Evolutionary conservation across 2,797 vertebrate genomes (phyloP).

Genomic region (Oophaga sylvatica): DNA sequence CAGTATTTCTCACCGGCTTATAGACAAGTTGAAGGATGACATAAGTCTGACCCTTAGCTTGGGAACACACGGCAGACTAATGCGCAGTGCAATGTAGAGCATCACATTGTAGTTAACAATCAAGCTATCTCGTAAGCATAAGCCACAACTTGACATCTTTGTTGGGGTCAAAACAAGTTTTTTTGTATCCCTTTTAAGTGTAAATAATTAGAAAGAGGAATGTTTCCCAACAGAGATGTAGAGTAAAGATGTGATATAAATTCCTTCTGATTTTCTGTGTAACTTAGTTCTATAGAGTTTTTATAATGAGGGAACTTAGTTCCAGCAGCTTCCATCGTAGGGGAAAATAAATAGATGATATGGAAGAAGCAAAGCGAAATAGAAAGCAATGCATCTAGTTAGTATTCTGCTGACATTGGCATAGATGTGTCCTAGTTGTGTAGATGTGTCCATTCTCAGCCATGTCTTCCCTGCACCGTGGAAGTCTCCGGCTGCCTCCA

Average conservation of each 20-base stretch:
- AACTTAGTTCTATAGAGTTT: conserved; percentile 52
- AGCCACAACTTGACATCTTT: neutral
- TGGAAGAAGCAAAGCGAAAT: conserved; percentile 52
- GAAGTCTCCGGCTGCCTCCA: conserved; percentile 33
- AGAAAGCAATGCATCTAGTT: conserved; percentile 51
- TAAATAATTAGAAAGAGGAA: neutral
- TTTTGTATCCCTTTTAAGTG: neutral
- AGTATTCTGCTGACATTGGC: conserved; percentile 53
- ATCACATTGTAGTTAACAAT: neutral
- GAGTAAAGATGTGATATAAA: conserved; percentile 22
- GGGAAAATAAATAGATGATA: conserved; percentile 60
- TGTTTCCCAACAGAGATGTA: neutral
- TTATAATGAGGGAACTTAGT: conserved; percentile 53
- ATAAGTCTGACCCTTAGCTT: neutral
- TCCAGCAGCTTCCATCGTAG: conserved; percentile 35
- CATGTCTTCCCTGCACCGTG: conserved; percentile 23
- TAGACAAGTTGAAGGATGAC: neutral
- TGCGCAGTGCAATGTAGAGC: neutral
- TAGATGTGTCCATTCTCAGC: conserved; percentile 40
- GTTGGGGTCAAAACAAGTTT: neutral
- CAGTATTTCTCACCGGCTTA: neutral
- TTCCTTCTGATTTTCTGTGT: conserved; percentile 7
- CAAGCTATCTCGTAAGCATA: neutral
- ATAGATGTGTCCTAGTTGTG: conserved; percentile 34
- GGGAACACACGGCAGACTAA: neutral